phyloP scores from a whole-genome alignment of 2,888 invertebrate species.

The Nomada ruficornis region DNA sequence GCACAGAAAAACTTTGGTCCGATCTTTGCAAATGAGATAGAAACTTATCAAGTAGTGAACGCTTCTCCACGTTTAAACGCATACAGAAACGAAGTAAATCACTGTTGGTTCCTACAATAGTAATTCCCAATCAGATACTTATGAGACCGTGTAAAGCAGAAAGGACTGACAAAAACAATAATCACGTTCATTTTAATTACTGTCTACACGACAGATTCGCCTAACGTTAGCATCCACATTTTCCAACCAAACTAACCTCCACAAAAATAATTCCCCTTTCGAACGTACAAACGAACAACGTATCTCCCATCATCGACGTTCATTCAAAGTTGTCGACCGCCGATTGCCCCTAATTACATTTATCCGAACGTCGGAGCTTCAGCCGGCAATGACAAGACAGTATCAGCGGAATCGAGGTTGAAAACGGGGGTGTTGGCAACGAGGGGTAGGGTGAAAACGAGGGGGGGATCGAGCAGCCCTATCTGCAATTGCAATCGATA shows the following conservation, averaged over 20 bases:
- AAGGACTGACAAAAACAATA: too few relatives aligned
- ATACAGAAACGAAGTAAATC: too few relatives aligned
- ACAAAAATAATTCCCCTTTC: background rate
- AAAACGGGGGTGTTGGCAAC: constrained; percentile 36
- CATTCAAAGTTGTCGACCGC: background rate
- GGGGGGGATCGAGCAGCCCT: constrained; percentile 60
- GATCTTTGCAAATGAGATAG: too few relatives aligned
- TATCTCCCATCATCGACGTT: background rate
- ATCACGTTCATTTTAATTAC: too few relatives aligned
- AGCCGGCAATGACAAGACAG: background rate
- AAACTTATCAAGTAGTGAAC: background rate
- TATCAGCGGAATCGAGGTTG: constrained; percentile 47
- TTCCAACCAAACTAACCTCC: too few relatives aligned
- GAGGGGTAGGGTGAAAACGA: constrained; percentile 41
- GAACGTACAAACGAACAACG: background rate
- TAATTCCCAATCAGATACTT: too few relatives aligned
- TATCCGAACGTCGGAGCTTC: background rate
- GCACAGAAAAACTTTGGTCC: too few relatives aligned
- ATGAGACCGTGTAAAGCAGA: too few relatives aligned
- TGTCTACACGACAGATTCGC: too few relatives aligned
- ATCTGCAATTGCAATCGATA: constrained; percentile 79
- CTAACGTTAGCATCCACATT: background rate
- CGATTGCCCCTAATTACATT: constrained; percentile 12
- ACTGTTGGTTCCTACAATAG: too few relatives aligned
- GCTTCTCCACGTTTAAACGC: too few relatives aligned